Base-by-base conservation (phyloP, 2,888 invertebrate species). In the Heteromyza rotundicornis region DNA sequence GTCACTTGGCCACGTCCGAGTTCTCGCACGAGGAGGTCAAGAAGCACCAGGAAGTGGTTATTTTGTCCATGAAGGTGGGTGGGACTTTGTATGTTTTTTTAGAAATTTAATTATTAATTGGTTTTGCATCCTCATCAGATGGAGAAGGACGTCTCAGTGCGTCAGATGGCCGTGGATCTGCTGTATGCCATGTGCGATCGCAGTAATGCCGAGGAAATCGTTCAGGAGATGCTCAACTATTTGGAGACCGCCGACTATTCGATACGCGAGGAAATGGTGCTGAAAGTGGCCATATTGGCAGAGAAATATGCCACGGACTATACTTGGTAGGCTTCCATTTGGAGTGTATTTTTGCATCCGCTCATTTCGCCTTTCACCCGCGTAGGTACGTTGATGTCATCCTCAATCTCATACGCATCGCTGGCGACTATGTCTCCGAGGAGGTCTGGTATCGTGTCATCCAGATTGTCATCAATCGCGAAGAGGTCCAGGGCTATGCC, bases 391-490 rank as follows among this genome's bases (percentile, higher is more conserved):
- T 94, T 68, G 99, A 99, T 85, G 98, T 98, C 14, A 99, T 99
- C 76, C 87, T 99, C 65, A 99, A 99, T 87, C 88, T 99, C 68
- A 99, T 99, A 75, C 91, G 98, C 85, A 97, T 99, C 85, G 99
- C 99, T 74, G 99, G 99, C 63, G 99, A 99, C 84, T 99, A 98
- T 85, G 99, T 99, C 23, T 97, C 96, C 63, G 99, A 99, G 84
- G 99, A 99, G 86, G 98, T 98, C 36, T 99, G 99, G 99, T 99
- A 98, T 84, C 89, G 99, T 82, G 98, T 99, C 59, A 98, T 99
- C 75, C 97, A 99, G 86, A 99, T 99, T 80, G 98, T 99, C 35
- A 98, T 99, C 70, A 99, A 99, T 82, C 89, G 98, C 75, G 98
- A 99, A 82, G 99, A 99, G 85, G 98, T 99, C 1, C 99, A 99